Conservation (phyloP, 2,113 vertebrate species). For the Nycticorax nycticorax region DNA sequence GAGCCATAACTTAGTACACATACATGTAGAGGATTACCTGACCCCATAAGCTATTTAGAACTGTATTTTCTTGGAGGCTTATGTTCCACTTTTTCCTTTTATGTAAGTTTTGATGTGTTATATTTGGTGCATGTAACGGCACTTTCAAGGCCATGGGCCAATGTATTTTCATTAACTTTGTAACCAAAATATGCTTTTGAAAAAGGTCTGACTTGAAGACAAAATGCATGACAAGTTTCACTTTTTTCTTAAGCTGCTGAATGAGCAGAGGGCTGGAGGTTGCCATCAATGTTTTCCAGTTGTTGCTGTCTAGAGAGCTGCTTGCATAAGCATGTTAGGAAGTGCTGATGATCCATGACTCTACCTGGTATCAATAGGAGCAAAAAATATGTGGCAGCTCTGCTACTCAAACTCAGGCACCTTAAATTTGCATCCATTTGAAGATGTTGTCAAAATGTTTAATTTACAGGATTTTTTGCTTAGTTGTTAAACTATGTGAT, state of each 20-base stretch:
- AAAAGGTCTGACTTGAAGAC: not conserved
- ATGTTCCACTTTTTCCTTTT: not conserved
- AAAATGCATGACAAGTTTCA: not conserved
- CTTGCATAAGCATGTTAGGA: not conserved
- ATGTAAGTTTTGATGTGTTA: not conserved
- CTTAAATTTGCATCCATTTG: not conserved
- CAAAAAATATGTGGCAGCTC: not conserved
- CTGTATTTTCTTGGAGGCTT: not conserved
- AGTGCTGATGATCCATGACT: not conserved
- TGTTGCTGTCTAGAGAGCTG: not conserved
- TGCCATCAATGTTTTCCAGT: not conserved
- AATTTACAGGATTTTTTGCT: not conserved
- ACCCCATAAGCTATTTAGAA: not conserved
- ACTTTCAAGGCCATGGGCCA: not conserved
- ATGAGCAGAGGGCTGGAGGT: not conserved
- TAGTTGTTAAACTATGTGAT: not conserved
- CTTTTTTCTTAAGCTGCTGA: not conserved
- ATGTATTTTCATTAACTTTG: not conserved
- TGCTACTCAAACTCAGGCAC: not conserved
- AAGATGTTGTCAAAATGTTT: not conserved
- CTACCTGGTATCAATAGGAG: not conserved
- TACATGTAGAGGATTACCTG: not conserved
- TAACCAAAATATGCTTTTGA: not conserved
- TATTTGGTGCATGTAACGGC: not conserved
- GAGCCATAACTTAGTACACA: not conserved